Conservation (phyloP, 2,888 invertebrate genomes). For the Protodeltote pygarga region DNA sequence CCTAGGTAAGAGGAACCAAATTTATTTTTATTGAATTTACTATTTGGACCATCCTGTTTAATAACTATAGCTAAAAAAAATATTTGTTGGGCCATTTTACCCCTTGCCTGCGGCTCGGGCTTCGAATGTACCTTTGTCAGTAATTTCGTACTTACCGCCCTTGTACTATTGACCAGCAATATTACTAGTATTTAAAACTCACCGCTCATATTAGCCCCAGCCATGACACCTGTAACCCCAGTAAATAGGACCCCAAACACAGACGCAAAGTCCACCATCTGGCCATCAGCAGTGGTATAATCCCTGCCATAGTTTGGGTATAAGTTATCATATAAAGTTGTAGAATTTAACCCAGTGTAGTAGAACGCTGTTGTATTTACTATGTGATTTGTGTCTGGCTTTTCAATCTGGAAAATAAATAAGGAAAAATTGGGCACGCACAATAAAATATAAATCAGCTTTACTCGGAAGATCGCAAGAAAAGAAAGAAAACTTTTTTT, state of each 20-base stretch:
- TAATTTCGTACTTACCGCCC: too few relatives aligned
- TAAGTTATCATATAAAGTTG: conserved; percentile 93
- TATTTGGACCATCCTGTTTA: too few relatives aligned
- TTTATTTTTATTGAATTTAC: too few relatives aligned
- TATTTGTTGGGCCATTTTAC: too few relatives aligned
- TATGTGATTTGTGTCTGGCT: conserved; percentile 91
- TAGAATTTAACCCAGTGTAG: conserved; percentile 93
- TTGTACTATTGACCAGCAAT: too few relatives aligned
- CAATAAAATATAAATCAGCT: neutral
- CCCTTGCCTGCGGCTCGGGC: too few relatives aligned
- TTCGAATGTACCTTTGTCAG: too few relatives aligned
- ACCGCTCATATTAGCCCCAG: conserved; percentile 99
- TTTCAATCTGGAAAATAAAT: conserved; percentile 87
- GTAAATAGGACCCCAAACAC: conserved; percentile 99
- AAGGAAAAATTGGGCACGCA: neutral
- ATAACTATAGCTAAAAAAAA: too few relatives aligned
- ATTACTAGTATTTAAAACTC: conserved; percentile 46
- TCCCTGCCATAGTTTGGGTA: conserved; percentile 90
- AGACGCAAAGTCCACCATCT: conserved; percentile 93
- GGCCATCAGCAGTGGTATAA: conserved; percentile 91
- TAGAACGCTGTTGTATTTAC: conserved; percentile 78
- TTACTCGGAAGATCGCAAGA: neutral
- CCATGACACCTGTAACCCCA: conserved; percentile 99
- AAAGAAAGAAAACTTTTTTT: too few relatives aligned
- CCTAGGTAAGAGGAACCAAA: too few relatives aligned